Evolutionary conservation across 2,797 vertebrate species (phyloP).

Genomic region (Macropodus opercularis): DNA sequence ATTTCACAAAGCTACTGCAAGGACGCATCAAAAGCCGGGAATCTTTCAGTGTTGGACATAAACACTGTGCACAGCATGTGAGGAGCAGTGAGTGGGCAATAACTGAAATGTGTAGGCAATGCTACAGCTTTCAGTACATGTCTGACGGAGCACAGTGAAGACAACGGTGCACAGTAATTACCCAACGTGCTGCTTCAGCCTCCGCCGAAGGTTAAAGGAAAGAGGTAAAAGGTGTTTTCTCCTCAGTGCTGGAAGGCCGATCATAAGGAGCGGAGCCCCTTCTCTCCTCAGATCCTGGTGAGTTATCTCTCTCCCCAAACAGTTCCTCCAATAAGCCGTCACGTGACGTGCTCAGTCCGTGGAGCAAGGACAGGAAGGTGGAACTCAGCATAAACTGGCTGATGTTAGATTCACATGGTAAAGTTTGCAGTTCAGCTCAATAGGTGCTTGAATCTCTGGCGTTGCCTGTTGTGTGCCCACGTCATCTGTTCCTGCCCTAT

Average conservation of each 20-base stretch:
- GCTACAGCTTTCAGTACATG: not conserved
- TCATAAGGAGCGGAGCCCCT: conserved; percentile 54
- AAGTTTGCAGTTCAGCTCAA: too few species aligned
- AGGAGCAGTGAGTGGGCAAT: not conserved
- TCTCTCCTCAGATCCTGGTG: conserved; percentile 36
- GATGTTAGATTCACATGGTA: too few species aligned
- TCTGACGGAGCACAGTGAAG: conserved; percentile 1
- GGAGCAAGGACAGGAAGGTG: conserved; percentile 19
- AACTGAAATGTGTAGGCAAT: not conserved
- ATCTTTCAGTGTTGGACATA: conserved; percentile 14
- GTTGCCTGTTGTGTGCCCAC: too few species aligned
- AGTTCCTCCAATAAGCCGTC: conserved; percentile 32
- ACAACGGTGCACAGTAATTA: conserved; percentile 39
- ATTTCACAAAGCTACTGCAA: conserved; percentile 12
- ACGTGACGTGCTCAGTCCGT: conserved; percentile 4
- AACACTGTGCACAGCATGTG: not conserved
- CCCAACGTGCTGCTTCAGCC: conserved; percentile 34
- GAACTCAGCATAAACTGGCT: conserved; percentile 7
- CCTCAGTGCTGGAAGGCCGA: conserved; percentile 47
- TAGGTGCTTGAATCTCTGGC: too few species aligned
- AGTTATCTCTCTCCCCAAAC: conserved; percentile 24
- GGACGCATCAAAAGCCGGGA: conserved; percentile 10
- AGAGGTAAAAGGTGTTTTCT: conserved; percentile 54
- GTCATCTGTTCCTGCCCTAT: too few species aligned
- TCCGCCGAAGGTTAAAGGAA: conserved; percentile 6